Evolutionary conservation across 2,797 vertebrate genomes (phyloP).

Genomic region (Scyliorhinus canicula): DNA sequence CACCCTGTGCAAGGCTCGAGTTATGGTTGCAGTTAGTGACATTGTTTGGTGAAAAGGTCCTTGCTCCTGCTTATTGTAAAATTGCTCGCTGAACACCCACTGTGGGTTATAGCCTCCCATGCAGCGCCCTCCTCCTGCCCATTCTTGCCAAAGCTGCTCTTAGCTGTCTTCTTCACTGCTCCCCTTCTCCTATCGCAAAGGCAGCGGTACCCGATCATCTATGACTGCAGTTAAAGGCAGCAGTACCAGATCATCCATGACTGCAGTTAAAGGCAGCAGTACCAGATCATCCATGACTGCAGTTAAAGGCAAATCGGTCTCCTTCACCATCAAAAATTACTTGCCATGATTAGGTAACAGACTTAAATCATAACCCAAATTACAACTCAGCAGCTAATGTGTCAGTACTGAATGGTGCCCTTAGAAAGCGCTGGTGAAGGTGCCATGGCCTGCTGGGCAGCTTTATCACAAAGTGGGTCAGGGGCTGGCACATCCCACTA

Average conservation of each 20-base stretch:
- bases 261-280: background rate
- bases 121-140: background rate
- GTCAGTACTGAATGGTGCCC: background rate
- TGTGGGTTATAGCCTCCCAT: background rate
- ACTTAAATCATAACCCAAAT: background rate
- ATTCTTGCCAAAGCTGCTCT: background rate
- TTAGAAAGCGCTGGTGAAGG: background rate
- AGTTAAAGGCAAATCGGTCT: background rate
- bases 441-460: background rate
- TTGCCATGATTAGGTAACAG: background rate
- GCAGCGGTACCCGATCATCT: background rate
- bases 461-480: background rate
- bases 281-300: background rate
- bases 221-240: background rate
- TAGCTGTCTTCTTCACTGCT: background rate
- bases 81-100: background rate
- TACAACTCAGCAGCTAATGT: background rate
- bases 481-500: background rate
- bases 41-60: background rate
- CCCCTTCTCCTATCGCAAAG: background rate
- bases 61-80: background rate
- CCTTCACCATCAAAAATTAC: background rate
- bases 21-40: background rate
- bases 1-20: background rate
- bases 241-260: background rate